Base-by-base conservation (phyloP, 2,113 vertebrate species). In the Ceyx cyanopectus region DNA sequence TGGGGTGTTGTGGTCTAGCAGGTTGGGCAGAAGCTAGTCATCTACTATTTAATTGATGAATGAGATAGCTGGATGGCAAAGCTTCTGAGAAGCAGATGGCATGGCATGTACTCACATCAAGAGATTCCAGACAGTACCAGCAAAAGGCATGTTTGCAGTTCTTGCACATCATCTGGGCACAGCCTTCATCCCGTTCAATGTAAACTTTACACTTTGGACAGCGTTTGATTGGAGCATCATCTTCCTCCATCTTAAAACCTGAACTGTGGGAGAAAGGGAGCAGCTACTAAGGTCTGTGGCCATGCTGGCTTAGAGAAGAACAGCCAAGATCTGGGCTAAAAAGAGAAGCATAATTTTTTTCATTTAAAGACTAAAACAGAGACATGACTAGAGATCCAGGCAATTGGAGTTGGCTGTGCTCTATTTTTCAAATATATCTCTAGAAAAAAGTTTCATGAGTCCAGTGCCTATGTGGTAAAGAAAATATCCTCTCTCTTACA, bases 111-210 rank as follows among this genome's bases (percentile, higher is more conserved):
- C 99, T 99, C 97, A 99, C 99, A 53, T 99, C 99, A 90, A 99
- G 98, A 32, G 99, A 99, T 93, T 99, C 99, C 96, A 99, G 98
- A 95, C 99, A 99, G 98, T 99, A 99, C 99, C 99, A 99, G 98
- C 99, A 99, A 98, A 99, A 99, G 89, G 99, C 99, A 18, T 99
- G 99, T 87, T 99, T 99, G 97, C 99, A 99, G 97, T 98, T 99
- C 97, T 99, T 99, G 91, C 99, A 99, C 99, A 99, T 99, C 99
- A 99, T 99, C 96, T 99, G 99, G 6, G 99, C 99, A 20, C 99
- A 99, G 73, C 99, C 99, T 80, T 99, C 99, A 37, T 99, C 99
- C 57, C 99, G 97, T 95, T 99, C 99, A 24, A 99, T 99, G 97
- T 99, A 99, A 80, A 99, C 99, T 97, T 99, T 99, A 97, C 99